These are phyloP conservation scores for Hippopotamyrus pictus DNA, from an alignment of 2,797 vertebrate genomes.

Conservation along the genomic window DNA sequence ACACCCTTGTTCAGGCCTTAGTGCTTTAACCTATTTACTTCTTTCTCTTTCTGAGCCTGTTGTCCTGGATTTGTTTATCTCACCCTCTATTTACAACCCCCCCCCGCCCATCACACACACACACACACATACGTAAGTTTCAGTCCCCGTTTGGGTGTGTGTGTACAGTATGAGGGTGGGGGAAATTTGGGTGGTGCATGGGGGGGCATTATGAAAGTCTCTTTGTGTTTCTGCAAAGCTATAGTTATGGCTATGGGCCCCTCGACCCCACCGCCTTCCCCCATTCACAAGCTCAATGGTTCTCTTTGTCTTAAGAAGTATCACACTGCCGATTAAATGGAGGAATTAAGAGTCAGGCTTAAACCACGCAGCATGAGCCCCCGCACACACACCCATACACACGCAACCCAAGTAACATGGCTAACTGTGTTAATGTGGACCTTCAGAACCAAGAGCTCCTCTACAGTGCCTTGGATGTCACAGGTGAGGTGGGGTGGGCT, in stretches of 20 bases:
- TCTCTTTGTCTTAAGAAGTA: conserved; percentile 68
- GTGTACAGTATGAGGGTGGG: conserved; percentile 4
- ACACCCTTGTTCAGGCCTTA: not conserved
- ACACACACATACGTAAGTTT: conserved; percentile 11
- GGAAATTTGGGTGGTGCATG: conserved; percentile 30
- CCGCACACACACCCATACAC: conserved; percentile 24
- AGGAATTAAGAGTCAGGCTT: conserved; percentile 68
- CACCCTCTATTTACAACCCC: conserved; percentile 22
- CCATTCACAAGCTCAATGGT: conserved; percentile 52
- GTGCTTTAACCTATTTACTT: not conserved
- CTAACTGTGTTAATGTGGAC: not conserved
- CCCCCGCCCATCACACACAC: not conserved
- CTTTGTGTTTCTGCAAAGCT: conserved; percentile 60
- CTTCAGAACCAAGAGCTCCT: not conserved
- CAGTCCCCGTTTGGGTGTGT: conserved; percentile 9
- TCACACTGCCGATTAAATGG: conserved; percentile 70
- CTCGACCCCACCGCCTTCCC: not conserved
- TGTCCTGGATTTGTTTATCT: not conserved
- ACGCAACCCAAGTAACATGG: conserved; percentile 21
- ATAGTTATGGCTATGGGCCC: conserved; percentile 50
- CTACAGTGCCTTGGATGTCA: not conserved
- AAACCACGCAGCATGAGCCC: conserved; percentile 36
- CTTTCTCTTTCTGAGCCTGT: not conserved
- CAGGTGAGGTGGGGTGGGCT: not conserved
- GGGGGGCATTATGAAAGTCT: conserved; percentile 50